Percentiles rank a stretch among this genome's conserved stretches.
Conservation (phyloP, 2,888 invertebrate species). For the Pomacea canaliculata region DNA sequence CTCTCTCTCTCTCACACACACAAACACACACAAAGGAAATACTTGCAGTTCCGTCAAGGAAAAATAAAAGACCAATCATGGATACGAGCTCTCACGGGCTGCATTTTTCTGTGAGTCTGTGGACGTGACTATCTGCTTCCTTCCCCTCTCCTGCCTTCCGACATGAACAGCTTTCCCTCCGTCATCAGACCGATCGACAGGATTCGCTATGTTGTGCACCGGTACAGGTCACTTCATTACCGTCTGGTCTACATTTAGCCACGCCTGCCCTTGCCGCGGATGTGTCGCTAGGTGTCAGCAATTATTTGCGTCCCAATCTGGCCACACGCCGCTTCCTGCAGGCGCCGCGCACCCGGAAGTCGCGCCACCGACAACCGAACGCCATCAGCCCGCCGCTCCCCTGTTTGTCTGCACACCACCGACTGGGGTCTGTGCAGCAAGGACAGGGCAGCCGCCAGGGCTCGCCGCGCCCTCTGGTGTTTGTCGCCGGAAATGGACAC, state of each 20-base stretch:
- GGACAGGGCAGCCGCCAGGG: neutral
- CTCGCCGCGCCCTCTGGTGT: constrained; percentile 9
- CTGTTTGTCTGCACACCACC: neutral
- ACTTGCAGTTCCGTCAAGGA: neutral
- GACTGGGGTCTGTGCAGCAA: neutral
- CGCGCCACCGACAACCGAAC: neutral
- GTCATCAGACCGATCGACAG: too few species aligned
- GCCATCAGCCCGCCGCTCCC: neutral
- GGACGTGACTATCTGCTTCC: too few species aligned
- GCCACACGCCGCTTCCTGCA: neutral
- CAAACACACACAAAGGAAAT: constrained; percentile 5
- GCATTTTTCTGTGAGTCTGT: too few species aligned
- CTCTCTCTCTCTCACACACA: neutral
- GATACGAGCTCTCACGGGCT: too few species aligned
- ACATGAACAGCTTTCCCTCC: too few species aligned
- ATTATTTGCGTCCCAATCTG: too few species aligned
- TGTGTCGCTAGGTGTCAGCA: too few species aligned
- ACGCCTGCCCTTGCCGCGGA: too few species aligned
- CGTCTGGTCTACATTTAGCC: too few species aligned
- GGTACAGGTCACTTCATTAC: too few species aligned
- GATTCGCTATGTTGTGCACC: too few species aligned
- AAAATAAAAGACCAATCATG: neutral
- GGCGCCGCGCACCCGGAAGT: neutral
- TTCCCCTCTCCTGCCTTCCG: too few species aligned
- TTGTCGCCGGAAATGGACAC: constrained; percentile 9